Evolutionary conservation across 2,888 invertebrate species (phyloP).

Genomic region (Agriotes lineatus): DNA sequence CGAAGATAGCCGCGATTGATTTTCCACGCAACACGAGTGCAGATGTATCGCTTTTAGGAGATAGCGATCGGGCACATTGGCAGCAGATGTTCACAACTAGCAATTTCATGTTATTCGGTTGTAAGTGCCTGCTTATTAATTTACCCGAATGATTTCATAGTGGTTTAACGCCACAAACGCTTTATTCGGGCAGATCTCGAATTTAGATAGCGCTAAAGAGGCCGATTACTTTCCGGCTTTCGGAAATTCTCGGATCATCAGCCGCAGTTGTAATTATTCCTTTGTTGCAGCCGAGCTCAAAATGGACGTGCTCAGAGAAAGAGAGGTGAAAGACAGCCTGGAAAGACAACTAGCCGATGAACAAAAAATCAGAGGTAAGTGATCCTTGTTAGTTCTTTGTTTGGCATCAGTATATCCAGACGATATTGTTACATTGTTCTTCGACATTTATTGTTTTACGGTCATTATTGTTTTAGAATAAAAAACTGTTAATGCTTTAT

Average conservation of each 20-base stretch:
- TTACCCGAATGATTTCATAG: conserved; percentile 38
- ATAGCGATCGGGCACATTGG: conserved; percentile 28
- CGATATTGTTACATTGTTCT: conserved; percentile 56
- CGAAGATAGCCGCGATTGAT: too few species aligned
- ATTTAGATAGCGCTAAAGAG: conserved; percentile 26
- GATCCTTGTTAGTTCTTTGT: conserved; percentile 39
- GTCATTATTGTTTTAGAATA: conserved; percentile 39
- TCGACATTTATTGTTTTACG: conserved; percentile 51
- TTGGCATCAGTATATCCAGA: conserved; percentile 48
- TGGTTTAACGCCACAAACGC: conserved; percentile 27
- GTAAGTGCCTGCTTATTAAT: conserved; percentile 42
- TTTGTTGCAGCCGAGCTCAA: conserved; percentile 91
- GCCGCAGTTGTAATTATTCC: neutral
- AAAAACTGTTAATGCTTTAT: conserved; percentile 36
- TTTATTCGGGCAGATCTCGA: conserved; percentile 17
- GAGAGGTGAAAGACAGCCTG: conserved; percentile 93
- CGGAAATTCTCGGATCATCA: neutral
- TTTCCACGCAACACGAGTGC: conserved; percentile 26
- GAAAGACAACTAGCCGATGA: conserved; percentile 95
- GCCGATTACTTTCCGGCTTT: conserved; percentile 8
- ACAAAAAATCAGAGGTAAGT: conserved; percentile 94
- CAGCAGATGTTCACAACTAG: conserved; percentile 49
- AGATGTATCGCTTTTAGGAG: conserved; percentile 36
- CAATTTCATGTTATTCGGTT: conserved; percentile 48
- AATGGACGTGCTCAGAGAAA: conserved; percentile 93